These are phyloP conservation scores for Paelopatides confundens DNA, from an alignment of 53 echinoderm and acorn worm species.

Conservation along the genomic window DNA sequence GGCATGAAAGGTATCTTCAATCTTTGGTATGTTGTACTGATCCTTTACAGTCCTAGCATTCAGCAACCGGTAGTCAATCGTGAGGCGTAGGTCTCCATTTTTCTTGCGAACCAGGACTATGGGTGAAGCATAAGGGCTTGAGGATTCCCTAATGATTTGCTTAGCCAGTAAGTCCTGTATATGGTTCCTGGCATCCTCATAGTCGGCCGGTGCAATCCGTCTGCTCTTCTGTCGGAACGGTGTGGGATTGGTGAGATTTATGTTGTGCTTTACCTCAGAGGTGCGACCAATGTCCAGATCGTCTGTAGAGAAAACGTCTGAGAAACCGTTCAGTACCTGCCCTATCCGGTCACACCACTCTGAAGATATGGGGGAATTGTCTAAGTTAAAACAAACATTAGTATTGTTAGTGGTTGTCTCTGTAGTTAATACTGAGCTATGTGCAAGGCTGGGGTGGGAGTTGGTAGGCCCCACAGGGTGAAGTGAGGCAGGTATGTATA, in stretches of 20 bases:
- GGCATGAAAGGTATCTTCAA: conserved; percentile 46
- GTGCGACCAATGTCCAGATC: conserved; percentile 54
- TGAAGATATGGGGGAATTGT: conserved; percentile 49
- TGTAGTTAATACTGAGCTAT: background rate
- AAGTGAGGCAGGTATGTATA: background rate
- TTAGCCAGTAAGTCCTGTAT: conserved; percentile 42
- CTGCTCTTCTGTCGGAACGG: conserved; percentile 43
- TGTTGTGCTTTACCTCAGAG: conserved; percentile 28
- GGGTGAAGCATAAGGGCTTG: conserved; percentile 49
- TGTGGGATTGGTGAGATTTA: conserved; percentile 14
- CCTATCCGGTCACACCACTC: conserved; percentile 18
- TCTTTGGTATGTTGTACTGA: conserved; percentile 49
- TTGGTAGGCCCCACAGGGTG: background rate
- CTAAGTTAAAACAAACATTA: background rate
- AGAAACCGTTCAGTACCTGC: background rate
- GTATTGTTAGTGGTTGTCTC: background rate
- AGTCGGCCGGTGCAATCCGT: conserved; percentile 51
- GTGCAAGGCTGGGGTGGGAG: conserved; percentile 10
- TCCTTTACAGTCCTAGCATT: conserved; percentile 42
- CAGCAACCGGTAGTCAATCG: conserved; percentile 38
- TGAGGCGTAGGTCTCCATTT: conserved; percentile 27
- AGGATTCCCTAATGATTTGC: conserved; percentile 38
- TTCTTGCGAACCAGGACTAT: conserved; percentile 56
- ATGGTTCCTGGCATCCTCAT: conserved; percentile 44
- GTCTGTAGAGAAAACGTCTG: conserved; percentile 34